Evolutionary conservation across 2,113 vertebrate species (phyloP), one percentile per base, ranked within the genome.

Genomic region (Malurus alboscapulatus): DNA sequence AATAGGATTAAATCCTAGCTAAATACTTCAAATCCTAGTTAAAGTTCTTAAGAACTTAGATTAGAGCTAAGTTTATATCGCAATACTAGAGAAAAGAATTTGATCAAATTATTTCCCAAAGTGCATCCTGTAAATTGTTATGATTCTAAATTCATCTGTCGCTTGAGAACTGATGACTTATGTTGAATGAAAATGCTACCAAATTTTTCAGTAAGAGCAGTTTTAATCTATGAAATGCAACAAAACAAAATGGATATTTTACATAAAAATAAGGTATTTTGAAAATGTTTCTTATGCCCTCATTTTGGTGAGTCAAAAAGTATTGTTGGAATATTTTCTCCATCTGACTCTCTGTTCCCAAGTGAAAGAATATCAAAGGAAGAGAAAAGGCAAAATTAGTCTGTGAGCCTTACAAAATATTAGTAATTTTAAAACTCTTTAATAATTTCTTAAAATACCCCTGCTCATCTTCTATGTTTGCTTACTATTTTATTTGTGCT

Each of bases 91-190:
- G 17, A 66, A 29, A 85, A 68, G 20, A 38, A 54, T 86, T 50
- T 84, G 12, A 20, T 26, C 7, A 45, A 90, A 36, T 53, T 65
- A 62, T 50, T 85, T 62, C 24, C 22, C 42, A 59, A 72, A 96
- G 38, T 4, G 27, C 14, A 74, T 51, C 19, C 6, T 87, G 10
- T 26, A 92, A 88, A 80, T 73, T 51, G 25, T 76, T 89, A 30
- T 14, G 6, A 58, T 88, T 92, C 61, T n/a, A 67, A 87, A 88
- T 92, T 87, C 16, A 16, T 25, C n/a, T 51, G 16, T 48, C 38
- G 82, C 8, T 59, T 95, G 42, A 59, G 90, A 74, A 79, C 45
- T 82, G 58, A 92, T 88, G 22, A 92, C 57, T 74, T 90, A 72
- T 38, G 26, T 55, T 94, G 17, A 83, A 32, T 44, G 63, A 85